Conservation (phyloP, 2,113 vertebrate genomes). For the Mionectes macconnelli region DNA sequence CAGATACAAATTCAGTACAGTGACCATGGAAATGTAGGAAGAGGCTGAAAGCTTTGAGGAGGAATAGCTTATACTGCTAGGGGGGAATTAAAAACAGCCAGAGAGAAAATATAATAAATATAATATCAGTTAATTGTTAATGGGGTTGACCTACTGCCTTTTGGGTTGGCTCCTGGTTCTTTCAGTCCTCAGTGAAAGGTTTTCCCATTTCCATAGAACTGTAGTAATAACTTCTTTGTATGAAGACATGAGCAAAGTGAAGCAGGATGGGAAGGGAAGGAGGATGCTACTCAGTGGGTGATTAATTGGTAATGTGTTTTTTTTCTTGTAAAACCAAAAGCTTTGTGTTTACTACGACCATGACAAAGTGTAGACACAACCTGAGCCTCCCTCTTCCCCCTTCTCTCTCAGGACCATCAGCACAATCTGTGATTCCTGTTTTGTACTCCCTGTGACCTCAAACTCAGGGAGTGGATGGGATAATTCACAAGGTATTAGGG, state of each 20-base stretch:
- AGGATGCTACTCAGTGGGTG: background rate
- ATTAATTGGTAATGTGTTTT: background rate
- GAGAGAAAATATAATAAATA: background rate
- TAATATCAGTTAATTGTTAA: background rate
- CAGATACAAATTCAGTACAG: background rate
- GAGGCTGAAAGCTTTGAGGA: background rate
- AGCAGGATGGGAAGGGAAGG: background rate
- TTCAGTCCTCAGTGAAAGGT: background rate
- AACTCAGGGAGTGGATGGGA: background rate
- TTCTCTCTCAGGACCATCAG: background rate
- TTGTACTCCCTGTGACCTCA: rapidly evolving
- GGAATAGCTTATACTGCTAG: background rate
- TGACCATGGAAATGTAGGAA: background rate
- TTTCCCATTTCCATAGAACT: background rate
- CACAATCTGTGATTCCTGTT: background rate
- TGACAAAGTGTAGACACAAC: background rate
- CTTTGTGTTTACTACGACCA: background rate
- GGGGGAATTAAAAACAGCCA: background rate
- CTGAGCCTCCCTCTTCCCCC: background rate
- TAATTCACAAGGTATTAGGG: background rate
- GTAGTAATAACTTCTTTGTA: background rate
- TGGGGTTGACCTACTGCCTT: background rate
- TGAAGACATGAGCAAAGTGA: background rate
- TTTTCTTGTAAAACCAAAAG: background rate
- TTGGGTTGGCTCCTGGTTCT: background rate